Percentiles rank a stretch among this genome's conserved stretches.
These are phyloP conservation scores for Pseudococcus longispinus DNA, from an alignment of 2,888 invertebrate species.

Conservation along the genomic window DNA sequence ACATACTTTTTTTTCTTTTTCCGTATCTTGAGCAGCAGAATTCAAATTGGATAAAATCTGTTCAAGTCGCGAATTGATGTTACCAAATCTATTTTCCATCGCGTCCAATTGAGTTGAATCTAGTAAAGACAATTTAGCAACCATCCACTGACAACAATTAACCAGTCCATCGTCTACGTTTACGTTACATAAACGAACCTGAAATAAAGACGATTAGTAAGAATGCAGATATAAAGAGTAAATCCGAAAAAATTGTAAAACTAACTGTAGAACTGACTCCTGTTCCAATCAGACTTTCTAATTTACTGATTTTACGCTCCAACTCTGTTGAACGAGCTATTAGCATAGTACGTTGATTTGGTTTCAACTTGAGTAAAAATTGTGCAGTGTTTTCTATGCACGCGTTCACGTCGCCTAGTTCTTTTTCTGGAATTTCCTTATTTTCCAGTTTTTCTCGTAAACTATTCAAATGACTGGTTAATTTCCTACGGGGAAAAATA, in stretches of 20 bases:
- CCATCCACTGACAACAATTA: slow-evolving; percentile 68
- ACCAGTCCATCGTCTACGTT: slow-evolving; percentile 41
- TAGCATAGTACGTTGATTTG: slow-evolving; percentile 73
- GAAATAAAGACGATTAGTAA: neutral
- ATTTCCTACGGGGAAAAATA: slow-evolving; percentile 30
- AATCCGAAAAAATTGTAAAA: neutral
- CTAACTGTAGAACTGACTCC: neutral
- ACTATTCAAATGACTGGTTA: slow-evolving; percentile 23
- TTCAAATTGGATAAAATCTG: slow-evolving; percentile 67
- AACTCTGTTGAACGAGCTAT: slow-evolving; percentile 82
- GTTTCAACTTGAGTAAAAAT: slow-evolving; percentile 62
- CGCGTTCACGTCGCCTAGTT: slow-evolving; percentile 53
- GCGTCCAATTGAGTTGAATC: slow-evolving; percentile 83
- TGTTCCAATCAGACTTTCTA: slow-evolving; percentile 84
- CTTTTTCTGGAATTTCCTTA: slow-evolving; percentile 53
- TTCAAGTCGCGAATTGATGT: slow-evolving; percentile 80
- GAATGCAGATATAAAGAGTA: neutral
- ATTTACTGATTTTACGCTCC: slow-evolving; percentile 81
- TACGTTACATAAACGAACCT: slow-evolving; percentile 49
- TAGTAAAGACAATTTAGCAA: slow-evolving; percentile 79
- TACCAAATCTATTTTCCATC: slow-evolving; percentile 80
- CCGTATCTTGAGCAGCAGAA: slow-evolving; percentile 68
- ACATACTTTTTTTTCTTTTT: slow-evolving; percentile 71
- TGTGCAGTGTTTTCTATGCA: slow-evolving; percentile 54
- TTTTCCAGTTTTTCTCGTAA: slow-evolving; percentile 15